Conservation (phyloP, 2,113 vertebrate species). For the Penelope pileata region DNA sequence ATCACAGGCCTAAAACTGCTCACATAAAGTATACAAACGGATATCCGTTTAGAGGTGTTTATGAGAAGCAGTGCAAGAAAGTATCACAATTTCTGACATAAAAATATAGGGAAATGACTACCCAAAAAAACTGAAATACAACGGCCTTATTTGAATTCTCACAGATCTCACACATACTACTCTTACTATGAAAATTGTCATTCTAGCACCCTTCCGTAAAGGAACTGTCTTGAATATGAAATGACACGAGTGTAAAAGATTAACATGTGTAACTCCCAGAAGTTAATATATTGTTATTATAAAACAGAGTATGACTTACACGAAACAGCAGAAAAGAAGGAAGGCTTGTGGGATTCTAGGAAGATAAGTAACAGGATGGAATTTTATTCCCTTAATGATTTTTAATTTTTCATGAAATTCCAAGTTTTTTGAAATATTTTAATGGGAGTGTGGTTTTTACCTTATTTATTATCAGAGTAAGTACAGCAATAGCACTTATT, state of each 20-base stretch:
- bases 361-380: background rate
- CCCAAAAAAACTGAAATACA: background rate
- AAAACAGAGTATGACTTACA: background rate
- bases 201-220: background rate
- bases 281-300: background rate
- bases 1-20: background rate
- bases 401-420: background rate
- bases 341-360: background rate
- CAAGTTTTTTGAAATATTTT: background rate
- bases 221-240: background rate
- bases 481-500: background rate
- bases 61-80: background rate
- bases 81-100: background rate
- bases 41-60: background rate
- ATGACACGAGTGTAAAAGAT: background rate
- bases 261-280: background rate
- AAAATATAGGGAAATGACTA: background rate
- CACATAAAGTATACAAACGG: background rate
- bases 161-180: background rate
- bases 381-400: too few relatives aligned
- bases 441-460: background rate
- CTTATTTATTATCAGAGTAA: background rate
- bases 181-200: background rate
- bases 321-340: background rate
- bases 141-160: background rate